These are phyloP conservation scores for Pachypsylla venusta DNA, from an alignment of 1,140 invertebrate species.

Conservation along the genomic window DNA sequence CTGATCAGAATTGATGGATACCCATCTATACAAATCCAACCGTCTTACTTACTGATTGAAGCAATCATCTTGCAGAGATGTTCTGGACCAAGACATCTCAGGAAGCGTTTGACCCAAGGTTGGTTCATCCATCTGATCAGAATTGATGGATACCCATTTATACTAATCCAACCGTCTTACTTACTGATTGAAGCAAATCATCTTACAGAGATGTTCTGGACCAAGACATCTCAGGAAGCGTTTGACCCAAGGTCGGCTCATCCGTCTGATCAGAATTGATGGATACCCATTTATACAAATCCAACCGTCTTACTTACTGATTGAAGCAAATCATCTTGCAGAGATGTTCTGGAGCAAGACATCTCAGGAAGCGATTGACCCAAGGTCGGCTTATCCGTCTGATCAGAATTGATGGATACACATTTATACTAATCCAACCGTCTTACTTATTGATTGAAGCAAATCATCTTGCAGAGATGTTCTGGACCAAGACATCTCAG, in stretches of 20 bases:
- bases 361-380: constrained; percentile 31
- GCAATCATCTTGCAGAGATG: constrained; percentile 47
- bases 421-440: too few relatives aligned
- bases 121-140: constrained; percentile 25
- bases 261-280: constrained; percentile 31
- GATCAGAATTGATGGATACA: too few relatives aligned
- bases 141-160: constrained; percentile 38
- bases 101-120: constrained; percentile 24
- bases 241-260: constrained; percentile 22
- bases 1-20: constrained; percentile 34
- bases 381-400: constrained; percentile 20
- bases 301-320: too few relatives aligned
- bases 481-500: constrained; percentile 43
- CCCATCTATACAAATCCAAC: too few relatives aligned
- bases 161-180: too few relatives aligned
- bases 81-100: constrained; percentile 44
- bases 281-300: too few relatives aligned
- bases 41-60: constrained; percentile 40
- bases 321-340: constrained; percentile 47
- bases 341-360: constrained; percentile 44
- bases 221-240: constrained; percentile 38
- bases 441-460: constrained; percentile 39
- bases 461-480: constrained; percentile 49
- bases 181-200: constrained; percentile 43
- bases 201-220: constrained; percentile 48